Base-by-base conservation (phyloP, 2,888 invertebrate species). In the Parnassius mnemosyne region DNA sequence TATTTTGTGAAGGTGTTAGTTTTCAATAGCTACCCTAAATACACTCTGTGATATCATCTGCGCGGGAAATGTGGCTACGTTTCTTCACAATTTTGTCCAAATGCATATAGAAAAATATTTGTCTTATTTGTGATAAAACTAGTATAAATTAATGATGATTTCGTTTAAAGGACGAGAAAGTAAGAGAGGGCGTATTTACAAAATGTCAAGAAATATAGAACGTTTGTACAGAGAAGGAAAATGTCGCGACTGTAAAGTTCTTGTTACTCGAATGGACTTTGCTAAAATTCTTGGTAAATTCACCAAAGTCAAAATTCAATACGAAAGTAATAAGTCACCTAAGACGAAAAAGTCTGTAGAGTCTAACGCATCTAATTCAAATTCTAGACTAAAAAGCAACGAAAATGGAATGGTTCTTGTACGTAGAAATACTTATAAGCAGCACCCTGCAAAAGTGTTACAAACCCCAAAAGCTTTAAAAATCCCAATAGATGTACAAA, bases 41-140 rank as follows among this genome's bases (percentile, higher is more conserved):
- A 72, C 47, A 72, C 66, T 66, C 66, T 67, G 67, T 70, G 66
- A 71, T 73, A 80, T 80, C 69, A 71, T 73, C 80, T 88, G 88
- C 89, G 92, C 92, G 92, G 92, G 92, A 92, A 92, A 92, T 89
- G 88, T 87, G 81, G 80, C 80, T 79, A 77, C 75, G 77, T 77
- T 79, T 78, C 72, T 72, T 75, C 71, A 34, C 75, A 74, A 69
- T 79, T 70, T 68, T 67, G 68, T 69, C 68, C 73, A 71, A 69
- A 66, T 71, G 70, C 68, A 63, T 67, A 67, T 56, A 63, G 59
- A 63, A 60, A 68, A 71, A 65, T 68, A 66, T 58, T 65, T 56
- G 10, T 16, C 49, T 58, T 51, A 60, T 59, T 63, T 53, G 66
- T 65, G 61, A 57, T 64, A 46, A 52, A 52, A 57, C 20, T 58